These are phyloP conservation scores for Eulithis testata DNA, from an alignment of 2,888 invertebrate species.

Conservation along the genomic window DNA sequence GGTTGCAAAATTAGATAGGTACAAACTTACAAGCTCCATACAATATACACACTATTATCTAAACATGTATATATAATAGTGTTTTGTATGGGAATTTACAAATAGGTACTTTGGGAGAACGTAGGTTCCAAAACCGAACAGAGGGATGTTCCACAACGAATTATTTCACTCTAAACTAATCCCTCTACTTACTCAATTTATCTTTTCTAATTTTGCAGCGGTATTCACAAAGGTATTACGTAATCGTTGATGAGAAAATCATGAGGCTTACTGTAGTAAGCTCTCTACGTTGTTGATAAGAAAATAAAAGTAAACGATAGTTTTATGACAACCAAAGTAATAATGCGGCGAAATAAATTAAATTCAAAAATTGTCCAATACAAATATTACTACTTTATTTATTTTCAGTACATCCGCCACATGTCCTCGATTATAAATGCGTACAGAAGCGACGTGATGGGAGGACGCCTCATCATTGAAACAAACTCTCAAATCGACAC, in stretches of 20 bases:
- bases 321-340: neutral
- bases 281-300: constrained; percentile 9
- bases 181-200: constrained; percentile 18
- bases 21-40: too few species aligned
- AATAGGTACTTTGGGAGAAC: too few species aligned
- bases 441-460: constrained; percentile 50
- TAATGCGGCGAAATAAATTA: neutral
- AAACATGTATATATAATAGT: too few species aligned
- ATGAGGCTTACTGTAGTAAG: constrained; percentile 17
- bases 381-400: constrained; percentile 1
- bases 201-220: constrained; percentile 28
- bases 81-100: too few species aligned
- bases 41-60: too few species aligned
- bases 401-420: constrained; percentile 61
- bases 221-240: constrained; percentile 16
- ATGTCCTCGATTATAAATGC: constrained; percentile 62
- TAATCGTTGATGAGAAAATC: constrained; percentile 30
- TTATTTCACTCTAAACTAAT: constrained; percentile 18
- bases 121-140: too few species aligned
- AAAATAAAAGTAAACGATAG: neutral
- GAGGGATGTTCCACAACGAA: constrained; percentile 4
- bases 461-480: constrained; percentile 49
- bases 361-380: neutral
- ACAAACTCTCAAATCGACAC: constrained; percentile 58
- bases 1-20: too few species aligned